Percentiles rank a stretch among this genome's conserved stretches.
Evolutionary conservation across 1,140 invertebrate genomes (phyloP).

Genomic region (Nymphalis io): DNA sequence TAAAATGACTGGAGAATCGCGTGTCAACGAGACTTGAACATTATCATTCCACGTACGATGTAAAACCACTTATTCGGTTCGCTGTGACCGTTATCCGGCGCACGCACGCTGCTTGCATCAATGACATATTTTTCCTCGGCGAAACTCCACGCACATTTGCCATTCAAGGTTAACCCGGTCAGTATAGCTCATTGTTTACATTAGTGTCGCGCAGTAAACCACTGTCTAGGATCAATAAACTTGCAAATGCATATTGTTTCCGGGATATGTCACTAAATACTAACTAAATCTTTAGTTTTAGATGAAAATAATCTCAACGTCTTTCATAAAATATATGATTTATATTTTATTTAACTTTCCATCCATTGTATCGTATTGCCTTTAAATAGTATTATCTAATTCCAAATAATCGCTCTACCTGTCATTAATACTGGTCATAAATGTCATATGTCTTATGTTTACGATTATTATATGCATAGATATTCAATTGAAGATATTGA

Average conservation of each 20-base stretch:
- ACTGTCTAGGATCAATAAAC: constrained; percentile 31
- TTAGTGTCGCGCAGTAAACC: constrained; percentile 49
- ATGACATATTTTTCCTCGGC: constrained; percentile 78
- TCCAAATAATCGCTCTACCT: constrained; percentile 12
- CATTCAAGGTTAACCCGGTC: constrained; percentile 79
- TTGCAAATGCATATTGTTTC: constrained; percentile 14
- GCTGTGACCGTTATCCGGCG: constrained; percentile 71
- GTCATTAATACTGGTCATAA: constrained; percentile 21
- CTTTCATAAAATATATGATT: neutral
- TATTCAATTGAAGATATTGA: constrained; percentile 43
- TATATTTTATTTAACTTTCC: neutral
- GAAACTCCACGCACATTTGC: constrained; percentile 75
- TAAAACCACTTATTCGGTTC: constrained; percentile 77
- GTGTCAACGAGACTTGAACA: constrained; percentile 67
- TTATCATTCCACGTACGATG: constrained; percentile 76
- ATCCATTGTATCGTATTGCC: neutral
- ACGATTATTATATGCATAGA: constrained; percentile 53
- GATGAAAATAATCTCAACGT: neutral
- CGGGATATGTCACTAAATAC: neutral
- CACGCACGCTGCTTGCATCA: constrained; percentile 76
- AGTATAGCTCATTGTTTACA: constrained; percentile 73
- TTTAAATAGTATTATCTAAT: neutral
- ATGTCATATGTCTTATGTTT: constrained; percentile 31
- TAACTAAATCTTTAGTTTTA: neutral
- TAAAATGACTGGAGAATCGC: constrained; percentile 61